Percentiles rank a stretch among this genome's conserved stretches.
Evolutionary conservation across 2,888 invertebrate genomes (phyloP).

Genomic region (Oligia fasciuncula): DNA sequence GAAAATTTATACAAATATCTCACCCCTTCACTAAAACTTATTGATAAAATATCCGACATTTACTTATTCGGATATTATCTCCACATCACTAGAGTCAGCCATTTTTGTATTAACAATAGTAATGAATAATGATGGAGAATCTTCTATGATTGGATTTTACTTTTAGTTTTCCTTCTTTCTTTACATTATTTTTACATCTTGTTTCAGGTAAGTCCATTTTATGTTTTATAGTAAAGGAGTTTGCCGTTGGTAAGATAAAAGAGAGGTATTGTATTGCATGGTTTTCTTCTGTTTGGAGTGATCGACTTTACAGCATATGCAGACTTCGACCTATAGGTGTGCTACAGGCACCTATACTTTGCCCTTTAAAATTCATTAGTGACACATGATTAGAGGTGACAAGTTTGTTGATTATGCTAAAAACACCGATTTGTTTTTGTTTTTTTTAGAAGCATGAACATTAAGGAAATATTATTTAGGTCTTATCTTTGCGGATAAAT

Average conservation of each 20-base stretch:
- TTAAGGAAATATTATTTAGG: not conserved
- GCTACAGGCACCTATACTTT: not conserved
- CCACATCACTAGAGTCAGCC: constrained; percentile 66
- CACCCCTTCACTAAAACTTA: constrained; percentile 46
- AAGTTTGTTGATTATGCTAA: not conserved
- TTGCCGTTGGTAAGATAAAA: constrained; percentile 8
- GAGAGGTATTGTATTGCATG: constrained; percentile 54
- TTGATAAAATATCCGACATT: constrained; percentile 33
- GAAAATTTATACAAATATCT: not conserved
- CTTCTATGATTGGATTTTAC: constrained; percentile 46
- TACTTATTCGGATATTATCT: constrained; percentile 33
- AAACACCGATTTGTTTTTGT: not conserved
- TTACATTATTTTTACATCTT: constrained; percentile 59
- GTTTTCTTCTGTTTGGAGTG: not conserved
- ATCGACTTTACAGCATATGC: not conserved
- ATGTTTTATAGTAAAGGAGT: constrained; percentile 52
- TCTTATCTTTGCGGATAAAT: no score
- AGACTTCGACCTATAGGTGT: not conserved
- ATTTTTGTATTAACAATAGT: constrained; percentile 83
- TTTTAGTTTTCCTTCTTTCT: constrained; percentile 40
- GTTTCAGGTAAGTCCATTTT: constrained; percentile 68
- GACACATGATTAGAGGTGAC: no score
- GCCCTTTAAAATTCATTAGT: not conserved
- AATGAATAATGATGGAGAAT: constrained; percentile 74
- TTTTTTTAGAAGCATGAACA: not conserved